Evolutionary conservation across 1,140 invertebrate genomes (phyloP).

Genomic region (Drosophila leontia): DNA sequence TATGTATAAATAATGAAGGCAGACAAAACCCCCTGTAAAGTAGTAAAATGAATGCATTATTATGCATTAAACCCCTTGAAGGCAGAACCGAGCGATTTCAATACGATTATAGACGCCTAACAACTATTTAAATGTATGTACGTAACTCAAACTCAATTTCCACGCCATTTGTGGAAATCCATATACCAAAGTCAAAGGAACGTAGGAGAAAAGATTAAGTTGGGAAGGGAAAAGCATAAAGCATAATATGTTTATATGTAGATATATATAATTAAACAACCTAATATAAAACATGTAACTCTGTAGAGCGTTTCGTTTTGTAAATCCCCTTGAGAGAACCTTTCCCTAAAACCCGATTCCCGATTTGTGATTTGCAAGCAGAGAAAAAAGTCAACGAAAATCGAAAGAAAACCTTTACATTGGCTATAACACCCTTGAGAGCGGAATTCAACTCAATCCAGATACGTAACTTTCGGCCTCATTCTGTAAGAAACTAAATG

Average conservation of each 20-base stretch:
- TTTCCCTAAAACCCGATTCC: neutral
- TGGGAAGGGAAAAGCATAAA: slow-evolving; percentile 45
- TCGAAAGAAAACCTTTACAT: slow-evolving; percentile 36
- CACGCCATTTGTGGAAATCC: slow-evolving; percentile 74
- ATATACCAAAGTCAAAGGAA: slow-evolving; percentile 80
- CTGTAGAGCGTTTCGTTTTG: slow-evolving; percentile 78
- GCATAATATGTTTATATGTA: slow-evolving; percentile 80
- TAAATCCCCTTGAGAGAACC: slow-evolving; percentile 43
- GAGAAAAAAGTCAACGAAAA: slow-evolving; percentile 50
- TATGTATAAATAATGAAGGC: slow-evolving; percentile 51
- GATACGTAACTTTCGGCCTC: slow-evolving; percentile 85
- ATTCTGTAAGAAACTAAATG: slow-evolving; percentile 82
- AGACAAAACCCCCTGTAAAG: slow-evolving; percentile 60
- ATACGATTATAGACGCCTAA: slow-evolving; percentile 50
- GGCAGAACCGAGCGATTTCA: slow-evolving; percentile 43
- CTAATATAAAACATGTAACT: slow-evolving; percentile 68
- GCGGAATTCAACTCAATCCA: slow-evolving; percentile 74
- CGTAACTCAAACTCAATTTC: slow-evolving; percentile 80
- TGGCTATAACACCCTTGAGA: slow-evolving; percentile 34
- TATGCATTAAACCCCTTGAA: slow-evolving; percentile 28
- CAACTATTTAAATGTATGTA: slow-evolving; percentile 76
- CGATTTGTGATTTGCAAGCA: slow-evolving; percentile 41
- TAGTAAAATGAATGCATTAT: slow-evolving; percentile 57
- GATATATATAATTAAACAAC: slow-evolving; percentile 74
- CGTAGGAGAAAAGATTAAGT: slow-evolving; percentile 43